Evolutionary conservation across 37 sponge, comb jelly and placozoan genomes (phyloP), one percentile per base, ranked within the genome.

Genomic region (Ephydatia muelleri): DNA sequence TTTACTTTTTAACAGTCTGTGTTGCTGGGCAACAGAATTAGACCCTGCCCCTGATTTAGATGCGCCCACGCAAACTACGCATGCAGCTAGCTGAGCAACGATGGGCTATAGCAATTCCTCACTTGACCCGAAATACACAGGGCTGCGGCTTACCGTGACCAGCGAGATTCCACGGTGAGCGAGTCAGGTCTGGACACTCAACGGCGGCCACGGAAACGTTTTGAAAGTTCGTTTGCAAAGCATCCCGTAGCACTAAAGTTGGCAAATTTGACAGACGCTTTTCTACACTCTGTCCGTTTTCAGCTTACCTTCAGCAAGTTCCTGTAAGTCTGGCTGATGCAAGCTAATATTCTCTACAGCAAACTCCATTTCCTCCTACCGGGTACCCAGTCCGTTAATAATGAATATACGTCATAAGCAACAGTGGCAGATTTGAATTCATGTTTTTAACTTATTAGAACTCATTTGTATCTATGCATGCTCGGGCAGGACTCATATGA

Each of bases 131-230:
- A 2, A 32, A 13, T 47, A 31, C 79, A 4, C 9, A 78, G 12
- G 2, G 29, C 36, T 34, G 14, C 35, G 34, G 6, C 80, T 74
- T 49, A 93, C 96, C 98, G 48, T 91, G 90, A 23, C 91, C 86
- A 28, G 99, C 97, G 38, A 98, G 81, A 26, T 43, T 64, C 99
- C 99, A 98, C 48, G 99, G 96, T 19, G 83, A 13, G 57, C 73
- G 73, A 1, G 89, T 94, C 27, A 98, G 94, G 72, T 98, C 97
- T 31, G 99, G 99, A 39, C 99, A 98, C 5, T 94, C 93, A 23
- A 85, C 94, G 4, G 96, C 93, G 2, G 36, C 35, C 30, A 96
- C 97, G 34, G 79, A 78, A 8, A 65, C 91, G 27, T 88, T 85
- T 65, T 38, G 16, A 82, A 94, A 98, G 73, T 94, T 96, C 38